These are phyloP conservation scores for Oophaga sylvatica DNA, from an alignment of 2,797 vertebrate genomes.

Conservation along the genomic window DNA sequence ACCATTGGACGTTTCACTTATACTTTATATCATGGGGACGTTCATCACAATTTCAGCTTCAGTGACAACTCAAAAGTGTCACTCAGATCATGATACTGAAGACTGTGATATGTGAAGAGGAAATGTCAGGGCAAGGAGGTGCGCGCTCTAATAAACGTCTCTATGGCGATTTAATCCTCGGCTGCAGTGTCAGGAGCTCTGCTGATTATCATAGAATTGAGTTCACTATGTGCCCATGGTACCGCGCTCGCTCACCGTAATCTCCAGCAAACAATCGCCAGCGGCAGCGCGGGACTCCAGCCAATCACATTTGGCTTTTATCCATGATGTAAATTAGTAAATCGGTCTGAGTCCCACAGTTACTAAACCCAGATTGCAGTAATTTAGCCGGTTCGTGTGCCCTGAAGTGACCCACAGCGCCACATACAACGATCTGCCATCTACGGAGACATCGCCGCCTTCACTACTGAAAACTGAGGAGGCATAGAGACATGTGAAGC, in stretches of 20 bases:
- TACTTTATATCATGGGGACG: no score
- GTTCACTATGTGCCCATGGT: background rate
- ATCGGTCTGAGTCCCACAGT: background rate
- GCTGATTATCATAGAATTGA: background rate
- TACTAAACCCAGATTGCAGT: conserved; percentile 25
- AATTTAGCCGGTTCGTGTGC: background rate
- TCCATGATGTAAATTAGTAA: conserved; percentile 30
- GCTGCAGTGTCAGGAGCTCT: background rate
- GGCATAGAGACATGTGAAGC: background rate
- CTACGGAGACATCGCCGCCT: background rate
- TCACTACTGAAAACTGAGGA: background rate
- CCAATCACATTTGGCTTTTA: conserved; percentile 36
- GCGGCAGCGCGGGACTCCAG: conserved; percentile 5
- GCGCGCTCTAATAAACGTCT: background rate
- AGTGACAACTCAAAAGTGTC: background rate
- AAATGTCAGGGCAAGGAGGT: background rate
- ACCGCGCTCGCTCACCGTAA: background rate
- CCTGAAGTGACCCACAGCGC: background rate
- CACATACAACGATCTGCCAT: background rate
- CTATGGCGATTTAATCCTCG: background rate
- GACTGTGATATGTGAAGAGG: background rate
- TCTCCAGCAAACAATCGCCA: conserved; percentile 23
- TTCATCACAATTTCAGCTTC: background rate
- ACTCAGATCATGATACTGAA: background rate
- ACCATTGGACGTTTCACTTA: background rate